These are phyloP conservation scores for Drosophila athabasca DNA, from an alignment of 1,140 invertebrate genomes.

Conservation along the genomic window DNA sequence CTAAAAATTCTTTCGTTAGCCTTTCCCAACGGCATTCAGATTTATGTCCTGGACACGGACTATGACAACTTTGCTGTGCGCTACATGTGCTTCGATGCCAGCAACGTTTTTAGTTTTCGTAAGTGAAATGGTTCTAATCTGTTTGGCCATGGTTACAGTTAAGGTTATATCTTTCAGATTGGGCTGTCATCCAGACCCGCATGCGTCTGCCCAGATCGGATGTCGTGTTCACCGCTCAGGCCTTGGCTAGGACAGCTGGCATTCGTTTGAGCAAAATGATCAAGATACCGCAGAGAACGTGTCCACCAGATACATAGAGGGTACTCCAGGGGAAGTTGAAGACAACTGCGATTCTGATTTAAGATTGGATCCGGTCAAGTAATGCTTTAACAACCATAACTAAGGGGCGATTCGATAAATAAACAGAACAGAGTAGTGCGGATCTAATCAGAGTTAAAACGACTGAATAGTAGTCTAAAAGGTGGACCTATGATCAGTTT, in stretches of 20 bases:
- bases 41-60: conserved; percentile 54
- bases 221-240: background rate
- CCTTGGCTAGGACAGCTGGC: background rate
- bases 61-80: conserved; percentile 39
- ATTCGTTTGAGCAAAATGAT: conserved; percentile 2
- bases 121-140: background rate
- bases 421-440: no score
- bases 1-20: background rate
- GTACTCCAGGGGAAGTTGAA: no score
- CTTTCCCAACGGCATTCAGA: conserved; percentile 17
- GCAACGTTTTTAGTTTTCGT: conserved; percentile 30
- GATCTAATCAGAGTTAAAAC: no score
- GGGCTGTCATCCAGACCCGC: conserved; percentile 26
- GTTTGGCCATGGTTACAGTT: background rate
- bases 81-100: conserved; percentile 37
- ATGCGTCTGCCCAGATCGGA: background rate
- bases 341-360: no score
- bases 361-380: no score
- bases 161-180: conserved; percentile 26
- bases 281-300: conserved; percentile 22
- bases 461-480: no score
- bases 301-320: conserved; percentile 25
- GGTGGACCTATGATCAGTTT: no score
- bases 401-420: background rate
- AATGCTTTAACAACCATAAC: background rate